These are phyloP conservation scores for Synanthedon tipuliformis DNA, from an alignment of 2,888 invertebrate species.

Conservation along the genomic window DNA sequence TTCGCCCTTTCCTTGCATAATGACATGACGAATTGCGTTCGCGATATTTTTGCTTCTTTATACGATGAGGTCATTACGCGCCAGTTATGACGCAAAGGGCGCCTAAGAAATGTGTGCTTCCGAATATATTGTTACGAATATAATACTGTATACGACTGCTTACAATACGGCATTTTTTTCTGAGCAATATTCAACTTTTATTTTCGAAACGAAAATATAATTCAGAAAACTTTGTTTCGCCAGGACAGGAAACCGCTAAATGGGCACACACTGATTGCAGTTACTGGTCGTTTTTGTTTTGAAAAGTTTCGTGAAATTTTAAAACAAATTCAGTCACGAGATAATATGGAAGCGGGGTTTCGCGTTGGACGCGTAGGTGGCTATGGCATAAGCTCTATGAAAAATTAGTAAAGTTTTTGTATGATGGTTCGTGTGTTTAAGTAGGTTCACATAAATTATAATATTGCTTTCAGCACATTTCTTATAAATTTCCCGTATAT, in stretches of 20 bases:
- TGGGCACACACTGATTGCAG: background rate
- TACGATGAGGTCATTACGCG: slow-evolving; percentile 58
- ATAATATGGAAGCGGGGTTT: slow-evolving; percentile 63
- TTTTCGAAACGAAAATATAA: background rate
- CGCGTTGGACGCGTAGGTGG: slow-evolving; percentile 59
- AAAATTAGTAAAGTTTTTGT: slow-evolving; percentile 61
- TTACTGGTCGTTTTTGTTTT: slow-evolving; percentile 19
- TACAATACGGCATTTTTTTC: background rate
- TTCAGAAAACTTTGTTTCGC: background rate
- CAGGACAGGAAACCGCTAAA: background rate
- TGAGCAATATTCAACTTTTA: background rate
- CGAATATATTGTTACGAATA: slow-evolving; percentile 18
- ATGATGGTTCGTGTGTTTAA: slow-evolving; percentile 12
- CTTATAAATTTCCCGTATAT: too few species aligned
- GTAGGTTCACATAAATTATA: too few species aligned
- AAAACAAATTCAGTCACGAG: slow-evolving; percentile 57
- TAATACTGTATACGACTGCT: background rate
- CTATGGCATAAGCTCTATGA: slow-evolving; percentile 45
- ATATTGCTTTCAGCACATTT: too few species aligned
- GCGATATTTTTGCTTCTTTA: slow-evolving; percentile 65
- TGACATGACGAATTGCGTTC: slow-evolving; percentile 68
- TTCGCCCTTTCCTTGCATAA: slow-evolving; percentile 69
- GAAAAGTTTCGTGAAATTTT: slow-evolving; percentile 43
- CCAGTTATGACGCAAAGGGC: slow-evolving; percentile 38
- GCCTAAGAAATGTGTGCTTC: slow-evolving; percentile 26